Evolutionary conservation across 2,888 invertebrate species (phyloP), one percentile per base, ranked within the genome.

Genomic region (Eubasilissa splendida): DNA sequence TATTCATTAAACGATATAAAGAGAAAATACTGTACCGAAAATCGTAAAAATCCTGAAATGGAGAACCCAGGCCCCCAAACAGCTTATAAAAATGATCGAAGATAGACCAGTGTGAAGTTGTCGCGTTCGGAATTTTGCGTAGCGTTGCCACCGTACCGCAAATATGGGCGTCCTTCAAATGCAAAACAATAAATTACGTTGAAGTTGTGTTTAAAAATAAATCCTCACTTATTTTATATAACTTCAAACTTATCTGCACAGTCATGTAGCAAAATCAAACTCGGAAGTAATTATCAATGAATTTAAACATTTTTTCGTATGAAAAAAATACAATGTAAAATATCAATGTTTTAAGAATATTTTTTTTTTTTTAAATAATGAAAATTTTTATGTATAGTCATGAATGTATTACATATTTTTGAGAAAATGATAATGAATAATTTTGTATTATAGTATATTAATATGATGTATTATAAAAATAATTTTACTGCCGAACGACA

Each of bases 51-150:
- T 58, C 56, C 53, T 70, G 56, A 60, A 54, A 22, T 31, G 56
- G 54, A 70, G 53, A 31, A 73, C 78, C 54, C 78, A 56, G 70
- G 31, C 14, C 63, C 73, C 9, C 54, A 50, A 53, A 50, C 73
- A 53, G 31, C 71, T 70, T 42, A 59, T 60, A 70, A 7, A 33
- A 74, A 50, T 74, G 10, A 42, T 54, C 52, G 14, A 58, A 60
- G 66, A 75, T 12, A 50, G 63, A 77, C 75, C 65, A 68, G 68
- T 14, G 73, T 81, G 81, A 81, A 81, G 81, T 80, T 80, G 65
- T 58, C 59, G 77, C 77, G 73, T 60, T 60, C 53, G 52, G 7
- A n/a, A 53, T 71, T 74, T 75, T 53, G 68, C 79, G 75, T 52
- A 54, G 68, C 60, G 68, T 68, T 50, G 63, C 14, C 58, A 56